These are phyloP conservation scores for Trachymyrmex septentrionalis DNA, from an alignment of 1,140 invertebrate genomes.

Conservation along the genomic window DNA sequence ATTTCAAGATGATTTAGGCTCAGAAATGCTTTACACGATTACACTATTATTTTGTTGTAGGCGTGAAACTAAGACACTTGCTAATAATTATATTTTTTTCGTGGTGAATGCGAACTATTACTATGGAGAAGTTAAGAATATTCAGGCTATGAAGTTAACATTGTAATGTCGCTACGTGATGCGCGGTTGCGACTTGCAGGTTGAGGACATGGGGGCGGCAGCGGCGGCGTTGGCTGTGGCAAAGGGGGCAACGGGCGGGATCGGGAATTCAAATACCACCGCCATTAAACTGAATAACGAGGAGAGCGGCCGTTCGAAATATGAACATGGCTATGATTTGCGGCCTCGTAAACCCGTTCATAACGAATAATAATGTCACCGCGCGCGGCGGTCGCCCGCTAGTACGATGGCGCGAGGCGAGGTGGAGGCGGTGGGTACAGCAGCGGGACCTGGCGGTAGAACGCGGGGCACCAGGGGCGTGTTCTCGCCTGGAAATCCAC, in stretches of 20 bases:
- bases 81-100: background rate
- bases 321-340: constrained; percentile 87
- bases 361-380: constrained; percentile 87
- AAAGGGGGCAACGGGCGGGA: constrained; percentile 64
- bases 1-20: background rate
- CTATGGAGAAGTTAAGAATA: background rate
- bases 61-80: background rate
- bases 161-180: constrained; percentile 53
- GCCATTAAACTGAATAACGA: constrained; percentile 87
- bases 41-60: background rate
- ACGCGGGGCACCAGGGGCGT: constrained; percentile 41
- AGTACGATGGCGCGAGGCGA: constrained; percentile 31
- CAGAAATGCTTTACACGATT: background rate
- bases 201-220: constrained; percentile 8
- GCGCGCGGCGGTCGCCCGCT: constrained; percentile 63
- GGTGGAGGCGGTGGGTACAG: constrained; percentile 24
- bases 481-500: constrained; percentile 82
- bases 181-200: background rate
- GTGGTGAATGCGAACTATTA: background rate
- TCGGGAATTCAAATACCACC: constrained; percentile 86
- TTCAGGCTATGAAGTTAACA: constrained; percentile 53
- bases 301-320: constrained; percentile 85
- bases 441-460: constrained; percentile 24
- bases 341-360: constrained; percentile 87
- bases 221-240: background rate